A percentile compares a stretch with the other conserved stretches of the same genome.
phyloP scores from a whole-genome alignment of 2,797 vertebrate genomes.

The Siniperca obscura region DNA sequence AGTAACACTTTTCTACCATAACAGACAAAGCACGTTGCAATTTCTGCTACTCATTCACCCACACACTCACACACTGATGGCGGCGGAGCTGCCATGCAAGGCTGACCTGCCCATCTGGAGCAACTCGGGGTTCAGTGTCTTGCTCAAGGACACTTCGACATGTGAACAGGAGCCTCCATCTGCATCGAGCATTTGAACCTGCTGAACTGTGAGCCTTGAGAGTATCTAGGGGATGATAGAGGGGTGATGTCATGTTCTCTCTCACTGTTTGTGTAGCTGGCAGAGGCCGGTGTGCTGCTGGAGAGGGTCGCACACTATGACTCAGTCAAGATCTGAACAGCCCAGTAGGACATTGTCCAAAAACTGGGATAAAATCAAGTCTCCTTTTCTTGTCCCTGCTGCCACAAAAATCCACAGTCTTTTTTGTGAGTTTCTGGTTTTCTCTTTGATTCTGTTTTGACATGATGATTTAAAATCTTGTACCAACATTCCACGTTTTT shows the following conservation, averaged over 20 bases:
- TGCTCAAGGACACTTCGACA: not conserved
- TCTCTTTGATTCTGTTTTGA: conserved; percentile 50
- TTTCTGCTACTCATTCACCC: not conserved
- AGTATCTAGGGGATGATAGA: conserved; percentile 77
- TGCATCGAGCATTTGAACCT: conserved; percentile 73
- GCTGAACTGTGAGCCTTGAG: conserved; percentile 78
- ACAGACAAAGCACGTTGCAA: not conserved
- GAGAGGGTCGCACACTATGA: conserved; percentile 63
- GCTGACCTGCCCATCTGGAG: too few species aligned
- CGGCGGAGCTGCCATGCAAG: too few species aligned
- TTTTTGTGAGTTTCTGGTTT: conserved; percentile 25
- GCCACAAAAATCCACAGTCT: conserved; percentile 5
- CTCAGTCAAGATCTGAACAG: conserved; percentile 62
- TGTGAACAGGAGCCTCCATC: conserved; percentile 45
- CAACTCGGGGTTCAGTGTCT: not conserved
- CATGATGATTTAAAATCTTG: conserved; percentile 49
- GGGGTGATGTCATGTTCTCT: conserved; percentile 83
- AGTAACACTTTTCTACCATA: too few species aligned
- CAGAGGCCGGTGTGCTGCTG: conserved; percentile 66
- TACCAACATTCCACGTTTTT: conserved; percentile 34
- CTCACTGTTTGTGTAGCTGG: conserved; percentile 82
- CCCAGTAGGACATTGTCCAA: conserved; percentile 57
- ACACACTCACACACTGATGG: not conserved
- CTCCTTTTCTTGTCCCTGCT: conserved; percentile 13
- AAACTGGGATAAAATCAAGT: conserved; percentile 42